Percentiles rank a stretch among this genome's conserved stretches.
Conservation (phyloP, 1,140 invertebrate species). For the Anoplolepis gracilipes region DNA sequence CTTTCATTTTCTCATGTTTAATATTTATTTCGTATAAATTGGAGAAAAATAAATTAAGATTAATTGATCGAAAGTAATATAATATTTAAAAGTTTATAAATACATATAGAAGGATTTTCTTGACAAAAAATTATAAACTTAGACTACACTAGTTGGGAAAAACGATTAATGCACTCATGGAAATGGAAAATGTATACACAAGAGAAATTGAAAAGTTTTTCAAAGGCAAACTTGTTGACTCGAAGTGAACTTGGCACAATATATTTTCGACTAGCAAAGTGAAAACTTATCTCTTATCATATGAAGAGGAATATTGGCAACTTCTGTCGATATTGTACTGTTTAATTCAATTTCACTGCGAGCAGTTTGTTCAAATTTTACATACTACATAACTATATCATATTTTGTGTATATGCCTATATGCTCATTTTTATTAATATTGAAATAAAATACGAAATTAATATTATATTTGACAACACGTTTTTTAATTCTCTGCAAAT, state of each 20-base stretch:
- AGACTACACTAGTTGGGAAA: not conserved
- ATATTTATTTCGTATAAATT: conserved; percentile 7
- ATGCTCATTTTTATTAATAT: not conserved
- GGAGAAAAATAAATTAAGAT: too few relatives aligned
- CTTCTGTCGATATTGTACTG: conserved; percentile 16
- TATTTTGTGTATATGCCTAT: not conserved
- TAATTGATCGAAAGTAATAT: not conserved
- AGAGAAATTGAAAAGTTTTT: not conserved
- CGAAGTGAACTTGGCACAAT: not conserved
- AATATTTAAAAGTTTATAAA: not conserved
- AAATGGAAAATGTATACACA: not conserved
- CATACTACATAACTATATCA: not conserved
- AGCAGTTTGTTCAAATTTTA: not conserved
- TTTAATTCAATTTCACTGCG: not conserved
- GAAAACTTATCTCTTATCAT: conserved; percentile 8
- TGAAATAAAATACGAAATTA: not conserved
- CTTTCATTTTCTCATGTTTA: not conserved
- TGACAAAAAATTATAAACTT: not conserved
- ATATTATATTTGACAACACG: conserved; percentile 14
- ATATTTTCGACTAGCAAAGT: conserved; percentile 26
- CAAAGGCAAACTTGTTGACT: conserved; percentile 14
- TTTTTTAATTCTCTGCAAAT: not conserved
- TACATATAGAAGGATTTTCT: not conserved
- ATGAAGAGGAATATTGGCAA: conserved; percentile 13
- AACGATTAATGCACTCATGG: not conserved